A percentile compares a stretch with the other conserved stretches of the same genome.
Evolutionary conservation across 2,797 vertebrate genomes (phyloP).

Genomic region (Pelobates cultripes): DNA sequence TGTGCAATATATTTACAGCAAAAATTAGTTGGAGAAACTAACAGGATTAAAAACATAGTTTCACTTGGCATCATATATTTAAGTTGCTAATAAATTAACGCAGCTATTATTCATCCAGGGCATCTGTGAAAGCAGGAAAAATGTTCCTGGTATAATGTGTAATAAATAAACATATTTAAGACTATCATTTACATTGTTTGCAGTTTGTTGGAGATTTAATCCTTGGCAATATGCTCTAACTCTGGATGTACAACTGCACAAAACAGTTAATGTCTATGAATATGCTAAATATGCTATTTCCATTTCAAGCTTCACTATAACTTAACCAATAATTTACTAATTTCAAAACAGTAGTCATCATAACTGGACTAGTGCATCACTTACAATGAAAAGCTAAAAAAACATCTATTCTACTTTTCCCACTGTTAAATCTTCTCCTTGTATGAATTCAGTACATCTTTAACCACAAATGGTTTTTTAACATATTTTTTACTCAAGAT

Average conservation of each 20-base stretch:
- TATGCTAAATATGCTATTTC: neutral
- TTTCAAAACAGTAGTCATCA: too few species aligned
- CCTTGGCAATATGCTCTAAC: constrained; percentile 1
- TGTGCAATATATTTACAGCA: neutral
- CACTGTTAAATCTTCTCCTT: too few species aligned
- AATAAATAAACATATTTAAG: constrained; percentile 34
- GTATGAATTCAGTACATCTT: too few species aligned
- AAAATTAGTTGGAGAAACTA: neutral
- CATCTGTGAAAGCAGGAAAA: constrained; percentile 26
- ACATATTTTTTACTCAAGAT: too few species aligned
- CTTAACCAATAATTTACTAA: neutral
- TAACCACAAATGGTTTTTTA: too few species aligned
- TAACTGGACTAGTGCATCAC: too few species aligned
- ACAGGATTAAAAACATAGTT: constrained; percentile 22
- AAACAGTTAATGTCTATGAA: neutral
- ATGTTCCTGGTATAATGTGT: constrained; percentile 25
- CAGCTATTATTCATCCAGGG: constrained; percentile 16
- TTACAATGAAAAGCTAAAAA: too few species aligned
- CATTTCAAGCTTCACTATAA: neutral
- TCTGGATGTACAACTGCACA: neutral
- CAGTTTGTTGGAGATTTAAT: constrained; percentile 6
- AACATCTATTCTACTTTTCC: too few species aligned
- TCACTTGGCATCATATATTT: constrained; percentile 30
- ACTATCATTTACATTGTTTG: constrained; percentile 7
- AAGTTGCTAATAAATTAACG: constrained; percentile 28